Evolutionary conservation across 2,797 vertebrate genomes (phyloP), one percentile per base, ranked within the genome.

Genomic region (Hafferia zeledoni): DNA sequence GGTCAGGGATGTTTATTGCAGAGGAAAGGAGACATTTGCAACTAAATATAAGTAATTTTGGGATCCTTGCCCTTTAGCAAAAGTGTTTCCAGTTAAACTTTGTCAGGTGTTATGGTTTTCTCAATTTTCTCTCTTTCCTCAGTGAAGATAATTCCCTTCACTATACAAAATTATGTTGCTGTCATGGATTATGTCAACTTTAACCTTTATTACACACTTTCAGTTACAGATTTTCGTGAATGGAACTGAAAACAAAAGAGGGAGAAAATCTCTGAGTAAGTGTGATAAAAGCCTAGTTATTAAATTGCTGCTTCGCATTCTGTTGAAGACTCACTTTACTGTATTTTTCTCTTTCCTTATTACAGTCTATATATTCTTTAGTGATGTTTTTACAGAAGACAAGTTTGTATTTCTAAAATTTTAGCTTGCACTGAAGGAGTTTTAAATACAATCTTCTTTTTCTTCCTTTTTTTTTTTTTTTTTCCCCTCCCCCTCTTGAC

Each of bases 171-270:
- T 86, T 78, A 37, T 28, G 10, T 57, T 76, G 41, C 65, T 87
- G 61, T 88, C 61, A 83, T 30, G 70, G 85, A 52, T 87, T 94
- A 59, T 94, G 72, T 82, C 87, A 93, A 49, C 78, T 89, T 93
- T 94, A 96, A 90, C 89, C 46, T 90, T 92, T 84, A 89, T 88
- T 87, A 60, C 14, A 76, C 60, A 63, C 65, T 83, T 92, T 83
- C 35, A 65, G 63, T 86, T 94, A n/a, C 3, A 71, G 27, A 31
- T 78, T 94, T 94, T 91, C 74, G 60, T 87, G 50, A 90, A 83
- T 67, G 23, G 59, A 93, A 69, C 37, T 79, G 67, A 88, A 95
- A 95, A 88, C 49, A 91, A 92, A 94, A 83, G 44, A 93, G 27
- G 28, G 52, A 93, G 41, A 84, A 89, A 79, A 76, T 68, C 41